Percentiles rank a stretch among this genome's conserved stretches.
Conservation (phyloP, 2,888 invertebrate species). For the Cataglyphis albicans region DNA sequence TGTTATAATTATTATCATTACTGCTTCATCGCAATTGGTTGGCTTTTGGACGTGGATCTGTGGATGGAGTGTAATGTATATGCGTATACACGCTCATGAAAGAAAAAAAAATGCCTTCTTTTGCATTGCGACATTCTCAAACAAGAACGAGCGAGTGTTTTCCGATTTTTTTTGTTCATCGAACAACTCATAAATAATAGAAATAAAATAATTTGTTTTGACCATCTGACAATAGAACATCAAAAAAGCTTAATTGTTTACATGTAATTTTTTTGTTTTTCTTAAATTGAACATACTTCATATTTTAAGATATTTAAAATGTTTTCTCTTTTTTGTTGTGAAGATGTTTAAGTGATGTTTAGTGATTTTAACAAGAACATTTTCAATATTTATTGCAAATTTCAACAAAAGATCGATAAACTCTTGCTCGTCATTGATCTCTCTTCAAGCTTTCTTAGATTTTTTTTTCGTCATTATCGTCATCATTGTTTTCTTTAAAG, state of each 20-base stretch:
- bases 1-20: slow-evolving; percentile 61
- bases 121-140: slow-evolving; percentile 41
- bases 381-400: not conserved
- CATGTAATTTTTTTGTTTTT: not conserved
- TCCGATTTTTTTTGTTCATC: not conserved
- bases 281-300: not conserved
- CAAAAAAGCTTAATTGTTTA: not conserved
- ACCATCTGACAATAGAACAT: not conserved
- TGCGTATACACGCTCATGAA: slow-evolving; percentile 76
- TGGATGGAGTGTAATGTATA: slow-evolving; percentile 85
- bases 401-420: slow-evolving; percentile 7
- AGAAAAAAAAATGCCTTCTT: slow-evolving; percentile 69
- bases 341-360: not conserved
- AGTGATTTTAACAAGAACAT: not conserved
- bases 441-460: slow-evolving; percentile 16
- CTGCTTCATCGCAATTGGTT: slow-evolving; percentile 77
- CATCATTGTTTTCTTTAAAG: slow-evolving; percentile 42
- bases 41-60: slow-evolving; percentile 84
- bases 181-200: not conserved
- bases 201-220: not conserved
- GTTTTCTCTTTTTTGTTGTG: not conserved
- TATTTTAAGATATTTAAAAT: not conserved
- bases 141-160: slow-evolving; percentile 34
- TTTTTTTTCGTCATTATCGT: slow-evolving; percentile 24
- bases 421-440: slow-evolving; percentile 37